These are phyloP conservation scores for Drosophila histrio DNA, from an alignment of 2,888 invertebrate genomes.

Conservation along the genomic window DNA sequence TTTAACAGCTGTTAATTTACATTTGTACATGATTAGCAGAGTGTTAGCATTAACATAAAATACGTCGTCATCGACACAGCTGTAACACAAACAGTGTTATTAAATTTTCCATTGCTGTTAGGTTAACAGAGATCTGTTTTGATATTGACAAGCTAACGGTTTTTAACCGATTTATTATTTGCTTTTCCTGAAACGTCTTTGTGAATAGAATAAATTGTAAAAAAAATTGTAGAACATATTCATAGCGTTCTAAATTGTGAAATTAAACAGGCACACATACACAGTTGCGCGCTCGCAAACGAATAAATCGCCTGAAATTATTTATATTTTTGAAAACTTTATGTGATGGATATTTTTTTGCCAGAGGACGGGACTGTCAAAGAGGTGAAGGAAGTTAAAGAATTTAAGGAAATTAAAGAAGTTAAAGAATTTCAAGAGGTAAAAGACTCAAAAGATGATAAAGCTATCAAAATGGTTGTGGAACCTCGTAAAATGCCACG, in stretches of 20 bases:
- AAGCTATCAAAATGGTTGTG: conserved; percentile 1
- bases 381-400: background rate
- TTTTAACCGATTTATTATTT: conserved; percentile 16
- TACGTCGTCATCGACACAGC: conserved; percentile 10
- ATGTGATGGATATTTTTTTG: conserved; percentile 67
- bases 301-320: conserved; percentile 17
- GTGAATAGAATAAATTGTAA: conserved; percentile 18
- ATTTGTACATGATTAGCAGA: background rate
- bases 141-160: background rate
- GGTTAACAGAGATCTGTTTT: background rate
- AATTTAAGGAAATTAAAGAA: conserved; percentile 10
- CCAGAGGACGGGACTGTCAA: conserved; percentile 15
- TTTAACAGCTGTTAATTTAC: background rate
- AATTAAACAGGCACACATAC: conserved; percentile 41
- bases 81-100: conserved; percentile 13
- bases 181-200: conserved; percentile 41
- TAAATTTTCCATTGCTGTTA: conserved; percentile 21
- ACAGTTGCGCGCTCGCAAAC: conserved; percentile 15
- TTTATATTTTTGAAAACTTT: conserved; percentile 36
- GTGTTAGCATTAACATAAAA: background rate
- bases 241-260: conserved; percentile 44
- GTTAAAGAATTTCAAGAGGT: background rate
- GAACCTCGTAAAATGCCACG: conserved; percentile 24
- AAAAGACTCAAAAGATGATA: background rate
- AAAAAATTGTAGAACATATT: conserved; percentile 32